Evolutionary conservation across 2,797 vertebrate species (phyloP), one percentile per base, ranked within the genome.

Genomic region (Siniperca undulata): DNA sequence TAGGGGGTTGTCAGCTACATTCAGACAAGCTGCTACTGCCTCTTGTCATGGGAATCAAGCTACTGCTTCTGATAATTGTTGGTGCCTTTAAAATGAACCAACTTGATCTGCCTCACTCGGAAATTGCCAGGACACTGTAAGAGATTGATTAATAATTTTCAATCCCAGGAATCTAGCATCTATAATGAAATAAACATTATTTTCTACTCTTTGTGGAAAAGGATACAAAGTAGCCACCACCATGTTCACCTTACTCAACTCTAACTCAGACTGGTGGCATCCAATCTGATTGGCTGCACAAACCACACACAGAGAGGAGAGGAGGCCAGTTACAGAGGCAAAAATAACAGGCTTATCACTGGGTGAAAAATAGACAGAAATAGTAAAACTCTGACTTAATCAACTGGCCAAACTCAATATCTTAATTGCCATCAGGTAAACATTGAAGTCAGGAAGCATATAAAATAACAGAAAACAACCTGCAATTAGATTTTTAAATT

Each of bases 301-400:
- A 42, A 74, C 58, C 68, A 19, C 80, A 85, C 70, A 75, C 56
- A 74, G 14, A 53, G 52, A 58, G 56, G 8, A 80, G 66, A 59
- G 38, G 52, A 38, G 78, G 66, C 61, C 61, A 61, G 73, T 68
- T 34, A 58, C 76, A 79, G 48, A 77, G 55, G 40, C 62, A 36
- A 83, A 11, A 20, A 78, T 85, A 78, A 87, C 62, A 19, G 77
- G 77, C 83, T 85, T 72, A 86, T 87, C 44, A 36, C 65, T 4
- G 4, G 10, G 70, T 53, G 64, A 58, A 64, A 85, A 86, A 83
- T 24, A 81, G 62, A 75, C 67, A 74, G 58, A 83, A 78, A 80
- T 52, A 77, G 38, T 60, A 38, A 78, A 82, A 78, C 44, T 72
- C 24, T 50, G 44, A 40, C 44, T 74, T 24, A 85, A 84, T 71